A percentile compares a stretch with the other conserved stretches of the same genome.
Evolutionary conservation across 1,140 invertebrate genomes (phyloP).

Genomic region (Leptinotarsa lineolata): DNA sequence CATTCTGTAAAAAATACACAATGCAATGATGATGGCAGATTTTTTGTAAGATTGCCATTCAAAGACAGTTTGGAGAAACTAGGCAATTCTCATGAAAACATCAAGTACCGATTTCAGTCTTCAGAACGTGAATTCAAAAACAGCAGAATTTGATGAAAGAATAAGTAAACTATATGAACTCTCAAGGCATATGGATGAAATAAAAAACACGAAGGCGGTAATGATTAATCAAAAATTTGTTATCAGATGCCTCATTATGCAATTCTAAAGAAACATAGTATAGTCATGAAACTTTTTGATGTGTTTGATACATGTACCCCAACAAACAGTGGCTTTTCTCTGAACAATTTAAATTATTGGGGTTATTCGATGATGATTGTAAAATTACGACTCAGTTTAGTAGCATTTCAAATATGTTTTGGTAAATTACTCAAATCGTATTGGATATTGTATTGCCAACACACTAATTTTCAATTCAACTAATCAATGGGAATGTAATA

Average conservation of each 20-base stretch:
- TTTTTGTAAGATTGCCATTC: slow-evolving; percentile 28
- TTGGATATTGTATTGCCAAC: too few species aligned
- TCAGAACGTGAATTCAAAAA: slow-evolving; percentile 27
- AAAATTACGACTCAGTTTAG: too few species aligned
- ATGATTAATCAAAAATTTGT: not conserved
- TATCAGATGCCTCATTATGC: slow-evolving; percentile 54
- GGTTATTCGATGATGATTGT: too few species aligned
- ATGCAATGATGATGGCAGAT: not conserved
- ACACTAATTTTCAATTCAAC: too few species aligned
- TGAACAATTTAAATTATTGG: too few species aligned
- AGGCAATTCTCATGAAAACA: not conserved
- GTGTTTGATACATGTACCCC: slow-evolving; percentile 37
- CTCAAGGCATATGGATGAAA: slow-evolving; percentile 2
- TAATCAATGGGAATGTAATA: too few species aligned
- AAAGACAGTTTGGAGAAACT: not conserved
- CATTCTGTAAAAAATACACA: slow-evolving; percentile 5
- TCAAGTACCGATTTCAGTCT: not conserved
- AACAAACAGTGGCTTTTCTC: slow-evolving; percentile 34
- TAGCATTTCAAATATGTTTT: too few species aligned
- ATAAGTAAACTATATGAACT: slow-evolving; percentile 7
- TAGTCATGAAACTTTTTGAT: slow-evolving; percentile 45
- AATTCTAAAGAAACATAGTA: slow-evolving; percentile 42
- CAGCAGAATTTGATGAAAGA: slow-evolving; percentile 9
- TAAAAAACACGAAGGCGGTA: not conserved
- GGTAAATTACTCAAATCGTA: too few species aligned